Percentiles rank a stretch among this genome's conserved stretches.
phyloP scores from a whole-genome alignment of 2,113 vertebrate genomes.

The Dasyurus viverrinus region DNA sequence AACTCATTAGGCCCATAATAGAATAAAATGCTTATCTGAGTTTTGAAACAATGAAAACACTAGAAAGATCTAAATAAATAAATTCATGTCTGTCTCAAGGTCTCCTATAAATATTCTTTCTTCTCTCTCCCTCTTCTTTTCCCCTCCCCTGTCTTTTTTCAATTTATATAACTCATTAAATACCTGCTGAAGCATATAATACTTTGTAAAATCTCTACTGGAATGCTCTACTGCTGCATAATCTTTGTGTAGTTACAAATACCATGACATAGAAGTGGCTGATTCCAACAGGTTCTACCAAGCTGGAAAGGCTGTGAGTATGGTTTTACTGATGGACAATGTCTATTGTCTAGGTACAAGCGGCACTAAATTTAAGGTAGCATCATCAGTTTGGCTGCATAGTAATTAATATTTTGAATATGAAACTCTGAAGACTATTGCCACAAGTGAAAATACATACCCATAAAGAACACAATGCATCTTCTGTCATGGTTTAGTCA shows the following conservation, averaged over 20 bases:
- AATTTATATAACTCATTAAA: neutral
- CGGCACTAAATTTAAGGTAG: neutral
- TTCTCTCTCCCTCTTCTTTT: too few relatives aligned
- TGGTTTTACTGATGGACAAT: neutral
- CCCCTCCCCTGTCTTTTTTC: neutral
- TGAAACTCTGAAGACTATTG: neutral
- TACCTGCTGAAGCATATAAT: neutral
- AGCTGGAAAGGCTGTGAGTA: neutral
- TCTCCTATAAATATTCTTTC: too few relatives aligned
- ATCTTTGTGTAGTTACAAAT: neutral
- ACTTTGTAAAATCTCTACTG: neutral
- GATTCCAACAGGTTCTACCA: neutral
- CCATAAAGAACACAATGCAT: neutral
- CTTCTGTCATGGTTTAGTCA: neutral
- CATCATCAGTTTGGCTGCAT: neutral
- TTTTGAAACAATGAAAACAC: neutral
- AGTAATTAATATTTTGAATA: neutral
- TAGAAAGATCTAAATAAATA: neutral
- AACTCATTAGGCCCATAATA: slow-evolving; percentile 5
- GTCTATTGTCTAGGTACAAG: neutral
- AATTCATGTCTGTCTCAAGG: neutral
- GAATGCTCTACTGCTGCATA: neutral
- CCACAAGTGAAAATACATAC: neutral
- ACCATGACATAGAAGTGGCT: neutral
- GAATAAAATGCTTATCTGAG: neutral